phyloP scores from a whole-genome alignment of 2,888 invertebrate species.

The Sylvicola cinctus region DNA sequence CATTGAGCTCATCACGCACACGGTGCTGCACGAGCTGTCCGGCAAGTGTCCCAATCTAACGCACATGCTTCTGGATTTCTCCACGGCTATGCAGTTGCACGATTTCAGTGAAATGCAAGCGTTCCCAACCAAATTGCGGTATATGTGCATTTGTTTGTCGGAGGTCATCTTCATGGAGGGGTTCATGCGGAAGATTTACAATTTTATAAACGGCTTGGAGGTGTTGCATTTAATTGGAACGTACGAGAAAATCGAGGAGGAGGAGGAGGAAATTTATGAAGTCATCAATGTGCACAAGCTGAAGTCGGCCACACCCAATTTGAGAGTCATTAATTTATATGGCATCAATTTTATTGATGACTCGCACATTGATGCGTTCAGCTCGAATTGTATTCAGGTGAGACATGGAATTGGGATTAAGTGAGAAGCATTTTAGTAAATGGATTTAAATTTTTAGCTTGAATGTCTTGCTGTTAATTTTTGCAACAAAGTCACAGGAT shows the following conservation, averaged over 20 bases:
- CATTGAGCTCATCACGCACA: slow-evolving; percentile 90
- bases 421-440: background rate
- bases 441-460: slow-evolving; percentile 33
- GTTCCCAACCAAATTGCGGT: slow-evolving; percentile 90
- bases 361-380: slow-evolving; percentile 95
- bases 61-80: slow-evolving; percentile 91
- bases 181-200: slow-evolving; percentile 98
- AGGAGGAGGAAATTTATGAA: slow-evolving; percentile 98
- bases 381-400: slow-evolving; percentile 83
- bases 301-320: slow-evolving; percentile 93
- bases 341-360: slow-evolving; percentile 98
- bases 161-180: slow-evolving; percentile 99
- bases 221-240: slow-evolving; percentile 94
- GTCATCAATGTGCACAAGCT: slow-evolving; percentile 98
- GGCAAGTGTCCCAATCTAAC: slow-evolving; percentile 91
- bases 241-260: slow-evolving; percentile 93
- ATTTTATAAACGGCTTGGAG: slow-evolving; percentile 95
- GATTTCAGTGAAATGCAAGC: slow-evolving; percentile 98
- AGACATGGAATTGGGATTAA: slow-evolving; percentile 4
- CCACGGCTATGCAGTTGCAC: slow-evolving; percentile 95
- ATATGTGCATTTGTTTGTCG: slow-evolving; percentile 89
- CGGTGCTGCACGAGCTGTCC: slow-evolving; percentile 88
- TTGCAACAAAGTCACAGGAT: slow-evolving; percentile 91
- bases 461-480: slow-evolving; percentile 95
- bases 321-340: slow-evolving; percentile 92